phyloP scores from a whole-genome alignment of 2,888 invertebrate genomes.

The Exephanes ischioxanthus region DNA sequence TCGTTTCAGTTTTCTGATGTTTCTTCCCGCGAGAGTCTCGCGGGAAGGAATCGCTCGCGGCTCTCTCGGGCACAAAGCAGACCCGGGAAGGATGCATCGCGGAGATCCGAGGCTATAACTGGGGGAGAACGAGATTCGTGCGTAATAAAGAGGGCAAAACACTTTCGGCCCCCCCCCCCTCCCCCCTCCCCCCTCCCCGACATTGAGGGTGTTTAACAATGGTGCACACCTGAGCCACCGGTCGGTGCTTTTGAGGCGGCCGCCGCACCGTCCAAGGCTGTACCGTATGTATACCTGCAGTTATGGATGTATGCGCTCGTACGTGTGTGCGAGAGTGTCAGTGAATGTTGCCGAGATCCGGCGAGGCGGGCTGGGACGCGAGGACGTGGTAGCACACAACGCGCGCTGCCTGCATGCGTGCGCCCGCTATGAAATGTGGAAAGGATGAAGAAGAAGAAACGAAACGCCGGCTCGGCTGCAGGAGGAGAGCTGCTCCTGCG shows the following conservation, averaged over 20 bases:
- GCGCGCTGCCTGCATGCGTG: conserved; percentile 33
- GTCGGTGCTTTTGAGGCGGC: conserved; percentile 79
- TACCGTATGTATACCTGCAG: neutral
- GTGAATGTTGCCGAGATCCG: conserved; percentile 42
- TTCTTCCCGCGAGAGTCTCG: too few species aligned
- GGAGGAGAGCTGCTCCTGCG: conserved; percentile 53
- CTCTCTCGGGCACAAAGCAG: too few species aligned
- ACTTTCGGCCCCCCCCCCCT: conserved; percentile 49
- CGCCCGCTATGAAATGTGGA: conserved; percentile 80
- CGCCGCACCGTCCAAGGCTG: conserved; percentile 50
- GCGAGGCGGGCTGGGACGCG: conserved; percentile 43
- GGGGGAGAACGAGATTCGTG: conserved; percentile 61
- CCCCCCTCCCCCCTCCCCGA: conserved; percentile 16
- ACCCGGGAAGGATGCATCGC: too few species aligned
- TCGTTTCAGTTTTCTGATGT: too few species aligned
- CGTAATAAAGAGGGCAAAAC: conserved; percentile 81
- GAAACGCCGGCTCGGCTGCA: conserved; percentile 70
- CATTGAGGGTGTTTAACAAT: conserved; percentile 77
- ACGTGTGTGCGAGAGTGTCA: neutral
- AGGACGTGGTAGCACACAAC: conserved; percentile 50
- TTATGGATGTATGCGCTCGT: neutral
- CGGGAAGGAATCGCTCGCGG: too few species aligned
- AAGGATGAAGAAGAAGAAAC: conserved; percentile 67
- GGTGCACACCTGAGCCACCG: conserved; percentile 81
- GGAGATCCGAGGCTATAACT: neutral